Evolutionary conservation across 2,797 vertebrate species (phyloP), one percentile per base, ranked within the genome.

Genomic region (Sebastolobus alascanus): DNA sequence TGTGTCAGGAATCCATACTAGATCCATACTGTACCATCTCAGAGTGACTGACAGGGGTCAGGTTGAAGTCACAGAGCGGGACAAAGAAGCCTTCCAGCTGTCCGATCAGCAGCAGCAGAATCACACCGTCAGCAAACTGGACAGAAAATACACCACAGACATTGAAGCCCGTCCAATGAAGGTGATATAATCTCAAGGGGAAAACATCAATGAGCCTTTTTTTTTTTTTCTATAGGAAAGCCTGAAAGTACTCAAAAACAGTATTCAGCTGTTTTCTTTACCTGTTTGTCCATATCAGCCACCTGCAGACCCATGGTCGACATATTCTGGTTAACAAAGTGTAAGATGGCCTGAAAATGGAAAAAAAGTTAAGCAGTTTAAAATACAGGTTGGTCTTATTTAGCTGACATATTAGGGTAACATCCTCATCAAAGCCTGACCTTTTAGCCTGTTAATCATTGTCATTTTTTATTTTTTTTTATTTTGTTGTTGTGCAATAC

Each of bases 61-160:
- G 94, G 87, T 94, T 93, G 92, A 98, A 99, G 37, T 96, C 91
- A 72, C 84, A 92, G 16, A 99, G 91, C 10, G 98, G 97, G 87
- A 99, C 82, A 87, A 98, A 99, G 93, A 96, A 99, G 20, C 97
- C 97, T 63, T 97, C 96, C 67, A 99, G 91, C 80, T 99, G 97
- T 86, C 98, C 98, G 8, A 97, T 97, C 86, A 99, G 91, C 92
- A 99, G 89, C 38, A 99, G 96, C 37, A 99, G 89, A 85, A 98
- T 96, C 82, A 99, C 98, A 0, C 98, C 98, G 33, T 99, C 98
- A 93, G 97, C 94, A 96, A 99, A 97, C 98, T 99, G 40, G 35
- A 79, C 29, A 70, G 79, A 80, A 73, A 85, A 61, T 55, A 73
- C 27, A 82, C n/a, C 25, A 14, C 43, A 72, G 25, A 52, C 50